Evolutionary conservation across 2,888 invertebrate species (phyloP), one percentile per base, ranked within the genome.

Genomic region (Andrena minutula): DNA sequence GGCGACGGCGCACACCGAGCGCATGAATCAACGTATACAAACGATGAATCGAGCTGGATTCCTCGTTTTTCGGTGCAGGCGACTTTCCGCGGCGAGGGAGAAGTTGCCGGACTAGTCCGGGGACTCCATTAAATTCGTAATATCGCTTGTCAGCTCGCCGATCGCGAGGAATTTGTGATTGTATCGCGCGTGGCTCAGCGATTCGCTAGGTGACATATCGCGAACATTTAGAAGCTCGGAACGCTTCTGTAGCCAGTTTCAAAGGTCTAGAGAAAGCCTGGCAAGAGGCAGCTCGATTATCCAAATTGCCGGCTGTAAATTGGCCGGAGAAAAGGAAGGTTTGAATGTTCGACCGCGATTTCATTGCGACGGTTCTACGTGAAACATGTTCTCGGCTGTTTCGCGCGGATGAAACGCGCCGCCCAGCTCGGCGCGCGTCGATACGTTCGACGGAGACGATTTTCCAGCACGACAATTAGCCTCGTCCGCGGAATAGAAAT

Each of bases 401-500:
- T 8, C 63, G 51, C 35, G 49, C 71, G 77, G 77, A 79, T 77
- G 65, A 80, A 80, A 80, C 53, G 71, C 28, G 51, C 70, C 77
- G 79, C 77, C 23, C 23, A 41, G 32, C n/a, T 53, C 32, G 41
- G 0, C 56, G 23, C 56, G 26, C 26, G 35, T 53, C 61, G 75
- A 73, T 63, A 60, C 26, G 32, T 10, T 6, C 53, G 16, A 4
- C 41, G 77, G 0, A 2, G 30, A 30, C 41, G 75, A 75, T 75
- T 75, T 83, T 75, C 72, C 78, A 69, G 30, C 30, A 8, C 51
- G 47, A 28, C 78, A 60, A 78, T 85, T 74, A 76, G 72, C 49
- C 79, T 72, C 83, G 49, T 77, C 81, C 77, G 26, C 64, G 75
- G 85, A 87, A 83, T 86, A 82, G 83, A 87, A 87, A 87, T 87